Evolutionary conservation across 1,140 invertebrate genomes (phyloP), one percentile per base, ranked within the genome.

Genomic region (Orius laevigatus): DNA sequence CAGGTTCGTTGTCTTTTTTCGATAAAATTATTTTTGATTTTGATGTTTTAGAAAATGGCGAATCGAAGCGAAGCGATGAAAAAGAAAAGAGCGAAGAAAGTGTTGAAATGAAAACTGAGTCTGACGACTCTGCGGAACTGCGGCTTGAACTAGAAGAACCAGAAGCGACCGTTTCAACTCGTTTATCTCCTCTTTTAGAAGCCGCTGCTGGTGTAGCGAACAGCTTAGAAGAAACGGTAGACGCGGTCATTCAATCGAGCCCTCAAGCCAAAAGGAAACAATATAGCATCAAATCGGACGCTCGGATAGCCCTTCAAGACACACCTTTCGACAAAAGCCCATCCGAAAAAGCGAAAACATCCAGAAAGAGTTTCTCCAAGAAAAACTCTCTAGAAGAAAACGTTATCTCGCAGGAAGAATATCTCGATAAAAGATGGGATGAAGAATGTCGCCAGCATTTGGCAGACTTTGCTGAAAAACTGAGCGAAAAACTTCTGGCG

Each of bases 401-500:
- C 25, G 25, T 25, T 25, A 25, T n/a, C 14, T 25, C 43, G 3
- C n/a, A 45, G 10, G 18, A n/a, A 5, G n/a, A 38, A 38, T n/a
- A 12, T 32, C 9, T 32, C 3, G 43, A 45, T 45, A 46, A 50
- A 38, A 50, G 49, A 14, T 78, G 76, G 70, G 71, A 69, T 53
- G 71, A 78, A 58, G 75, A 79, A 51, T 73, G 73, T 45, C 66
- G 70, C 49, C 72, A 74, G 54, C 76, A 84, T 59, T 64, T 84
- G 36, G 76, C 76, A 2, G 79, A 83, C 55, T 84, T 84, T 54
- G 81, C 80, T 1, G 81, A 86, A 57, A 79, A 82, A 58, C 60
- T 81, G 3, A 73, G 71, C 49, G 80, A 80, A 57, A 81, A 81
- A 57, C 62, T 85, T 25, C 67, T 83, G 38, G 71, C 77, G 48